Conservation (phyloP, 2,888 invertebrate species). For the Catocala fraxini region DNA sequence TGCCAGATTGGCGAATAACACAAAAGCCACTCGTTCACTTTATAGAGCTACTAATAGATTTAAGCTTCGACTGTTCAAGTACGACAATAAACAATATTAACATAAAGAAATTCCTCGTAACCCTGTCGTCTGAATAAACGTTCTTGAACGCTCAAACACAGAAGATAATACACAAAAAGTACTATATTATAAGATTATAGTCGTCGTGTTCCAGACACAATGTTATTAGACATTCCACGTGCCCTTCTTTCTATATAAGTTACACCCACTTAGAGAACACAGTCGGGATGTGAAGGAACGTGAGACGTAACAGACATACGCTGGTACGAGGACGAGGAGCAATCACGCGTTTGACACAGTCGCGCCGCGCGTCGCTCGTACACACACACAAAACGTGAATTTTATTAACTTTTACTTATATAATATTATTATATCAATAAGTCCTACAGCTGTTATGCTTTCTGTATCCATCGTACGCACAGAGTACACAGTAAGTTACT, state of each 20-base stretch:
- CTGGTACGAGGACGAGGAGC: constrained; percentile 8
- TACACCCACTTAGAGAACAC: constrained; percentile 58
- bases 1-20: constrained; percentile 21
- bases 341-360: constrained; percentile 32
- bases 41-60: constrained; percentile 23
- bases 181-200: constrained; percentile 28
- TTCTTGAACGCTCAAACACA: constrained; percentile 8
- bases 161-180: constrained; percentile 18
- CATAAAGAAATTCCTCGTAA: constrained; percentile 23
- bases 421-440: not conserved
- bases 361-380: constrained; percentile 19
- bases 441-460: not conserved
- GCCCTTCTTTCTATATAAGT: constrained; percentile 47
- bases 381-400: constrained; percentile 21
- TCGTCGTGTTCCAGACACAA: constrained; percentile 30
- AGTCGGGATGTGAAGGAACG: constrained; percentile 57
- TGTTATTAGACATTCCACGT: constrained; percentile 63
- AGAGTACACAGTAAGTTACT: no score
- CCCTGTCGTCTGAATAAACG: constrained; percentile 25
- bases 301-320: constrained; percentile 31
- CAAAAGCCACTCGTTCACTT: constrained; percentile 23
- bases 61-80: constrained; percentile 24
- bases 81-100: constrained; percentile 31
- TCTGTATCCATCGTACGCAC: not conserved
- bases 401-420: not conserved